Percentiles rank a stretch among this genome's conserved stretches.
phyloP scores from a whole-genome alignment of 2,888 invertebrate species.

The Acanthosepion esculentum region DNA sequence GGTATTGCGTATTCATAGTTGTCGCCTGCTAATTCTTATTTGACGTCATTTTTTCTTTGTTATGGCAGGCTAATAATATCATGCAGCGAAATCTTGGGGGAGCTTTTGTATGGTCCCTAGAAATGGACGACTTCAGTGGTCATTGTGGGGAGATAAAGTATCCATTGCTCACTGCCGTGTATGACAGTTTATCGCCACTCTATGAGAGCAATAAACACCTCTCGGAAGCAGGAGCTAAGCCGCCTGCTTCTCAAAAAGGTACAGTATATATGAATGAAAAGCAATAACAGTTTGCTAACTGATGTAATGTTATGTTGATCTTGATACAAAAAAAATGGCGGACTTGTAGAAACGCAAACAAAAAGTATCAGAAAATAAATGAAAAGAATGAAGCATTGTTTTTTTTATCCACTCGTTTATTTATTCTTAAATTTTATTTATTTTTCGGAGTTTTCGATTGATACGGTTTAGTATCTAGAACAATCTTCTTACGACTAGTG shows the following conservation, averaged over 20 bases:
- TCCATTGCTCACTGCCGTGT: conserved; percentile 90
- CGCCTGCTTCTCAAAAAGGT: neutral
- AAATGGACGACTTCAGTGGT: conserved; percentile 95
- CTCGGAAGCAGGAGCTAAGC: neutral
- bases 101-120: conserved; percentile 97
- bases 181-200: conserved; percentile 77
- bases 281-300: too few species aligned
- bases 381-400: neutral
- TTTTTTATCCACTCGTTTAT: neutral
- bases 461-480: too few species aligned
- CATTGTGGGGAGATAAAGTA: conserved; percentile 90
- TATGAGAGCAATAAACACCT: conserved; percentile 37
- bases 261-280: neutral
- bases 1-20: too few species aligned
- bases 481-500: too few species aligned
- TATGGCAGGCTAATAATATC: conserved; percentile 60
- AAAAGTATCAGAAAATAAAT: too few species aligned
- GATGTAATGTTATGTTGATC: too few species aligned
- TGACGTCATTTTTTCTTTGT: neutral
- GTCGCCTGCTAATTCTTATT: neutral
- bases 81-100: conserved; percentile 80
- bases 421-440: neutral
- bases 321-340: too few species aligned
- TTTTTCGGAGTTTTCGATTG: too few species aligned
- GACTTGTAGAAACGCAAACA: too few species aligned